Conservation (phyloP, 2,113 vertebrate genomes). For the human region GRCh38 chr2:150798501-150799000, state of each 20-base stretch:
- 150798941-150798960: neutral
- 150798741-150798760: neutral
- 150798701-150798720: neutral
- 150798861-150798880: neutral
- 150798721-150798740: neutral
- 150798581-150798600: neutral
- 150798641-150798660: neutral
- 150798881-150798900: neutral
- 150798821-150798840: neutral
- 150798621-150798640: neutral
- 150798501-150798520: neutral
- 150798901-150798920: neutral
- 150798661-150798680: neutral
- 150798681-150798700: neutral
- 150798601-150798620: neutral
- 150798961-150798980: neutral
- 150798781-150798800: neutral
- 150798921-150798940: neutral
- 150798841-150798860: neutral
- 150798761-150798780: neutral
- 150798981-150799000: neutral
- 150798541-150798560: neutral
- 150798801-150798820: neutral
- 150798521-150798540: neutral
- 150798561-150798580: neutral